Percentiles rank a stretch among this genome's conserved stretches.
phyloP scores from a whole-genome alignment of 2,113 vertebrate species.

The Xerus inauris region DNA sequence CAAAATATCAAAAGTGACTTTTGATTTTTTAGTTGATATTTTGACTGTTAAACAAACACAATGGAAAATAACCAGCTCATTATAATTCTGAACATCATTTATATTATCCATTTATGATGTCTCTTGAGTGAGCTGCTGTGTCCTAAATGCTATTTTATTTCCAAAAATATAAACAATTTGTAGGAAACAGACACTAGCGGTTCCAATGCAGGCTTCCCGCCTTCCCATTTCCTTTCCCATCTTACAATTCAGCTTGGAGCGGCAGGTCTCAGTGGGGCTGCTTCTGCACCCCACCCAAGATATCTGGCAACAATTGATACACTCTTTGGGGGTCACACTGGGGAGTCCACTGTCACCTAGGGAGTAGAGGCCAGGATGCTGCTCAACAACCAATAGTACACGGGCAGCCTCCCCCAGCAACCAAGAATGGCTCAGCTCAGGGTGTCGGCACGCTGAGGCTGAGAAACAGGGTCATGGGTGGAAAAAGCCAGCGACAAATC shows the following conservation, averaged over 20 bases:
- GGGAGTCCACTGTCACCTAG: not conserved
- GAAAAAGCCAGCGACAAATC: not conserved
- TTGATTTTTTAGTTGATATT: not conserved
- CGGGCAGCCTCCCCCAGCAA: not conserved
- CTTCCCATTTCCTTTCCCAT: not conserved
- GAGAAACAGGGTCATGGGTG: not conserved
- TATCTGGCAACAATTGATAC: not conserved
- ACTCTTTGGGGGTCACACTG: not conserved
- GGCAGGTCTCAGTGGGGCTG: not conserved
- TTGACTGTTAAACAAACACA: not conserved
- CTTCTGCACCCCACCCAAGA: not conserved
- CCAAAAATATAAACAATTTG: not conserved
- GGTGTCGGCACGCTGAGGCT: accelerated
- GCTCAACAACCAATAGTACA: accelerated
- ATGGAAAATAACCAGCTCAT: not conserved
- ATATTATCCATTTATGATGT: too few relatives aligned
- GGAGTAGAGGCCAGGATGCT: not conserved
- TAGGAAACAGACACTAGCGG: not conserved
- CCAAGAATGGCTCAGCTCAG: too few relatives aligned
- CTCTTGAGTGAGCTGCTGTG: not conserved
- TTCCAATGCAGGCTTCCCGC: not conserved
- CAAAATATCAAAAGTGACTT: not conserved
- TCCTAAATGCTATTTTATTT: not conserved
- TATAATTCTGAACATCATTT: not conserved
- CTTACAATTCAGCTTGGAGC: not conserved